Percentiles rank a stretch among this genome's conserved stretches.
Evolutionary conservation across 2,888 invertebrate species (phyloP).

Genomic region (Strigamia crassipes): DNA sequence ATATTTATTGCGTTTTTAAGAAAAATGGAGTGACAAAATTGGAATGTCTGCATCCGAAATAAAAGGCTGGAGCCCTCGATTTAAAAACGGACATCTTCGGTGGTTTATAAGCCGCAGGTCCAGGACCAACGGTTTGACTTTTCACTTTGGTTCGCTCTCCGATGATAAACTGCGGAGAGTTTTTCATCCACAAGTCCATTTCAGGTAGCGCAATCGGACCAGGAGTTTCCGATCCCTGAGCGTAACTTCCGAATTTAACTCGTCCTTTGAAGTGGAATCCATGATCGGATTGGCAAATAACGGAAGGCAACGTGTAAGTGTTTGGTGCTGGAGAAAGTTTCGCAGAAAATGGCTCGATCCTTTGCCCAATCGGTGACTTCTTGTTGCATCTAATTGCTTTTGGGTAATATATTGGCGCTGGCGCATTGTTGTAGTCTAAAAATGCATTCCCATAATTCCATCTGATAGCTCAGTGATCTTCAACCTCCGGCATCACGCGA

Average conservation of each 20-base stretch:
- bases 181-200: not conserved
- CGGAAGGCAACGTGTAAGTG: not conserved
- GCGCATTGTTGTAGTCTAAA: not conserved
- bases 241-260: not conserved
- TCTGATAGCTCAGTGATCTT: no score
- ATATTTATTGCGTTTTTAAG: not conserved
- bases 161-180: not conserved
- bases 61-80: not conserved
- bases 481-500: no score
- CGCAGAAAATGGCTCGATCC: not conserved
- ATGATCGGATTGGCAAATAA: not conserved
- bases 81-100: not conserved
- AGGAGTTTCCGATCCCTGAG: not conserved
- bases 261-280: not conserved
- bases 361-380: not conserved
- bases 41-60: conserved; percentile 17
- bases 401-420: conserved; percentile 11
- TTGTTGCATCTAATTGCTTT: not conserved
- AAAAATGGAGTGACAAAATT: not conserved
- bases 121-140: not conserved
- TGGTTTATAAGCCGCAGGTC: not conserved
- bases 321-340: not conserved
- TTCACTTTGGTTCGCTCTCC: not conserved
- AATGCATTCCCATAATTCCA: no score
- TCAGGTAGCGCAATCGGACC: not conserved